A percentile compares a stretch with the other conserved stretches of the same genome.
These are phyloP conservation scores for Dendrocopos noguchii DNA, from an alignment of 2,113 vertebrate species.

Conservation along the genomic window DNA sequence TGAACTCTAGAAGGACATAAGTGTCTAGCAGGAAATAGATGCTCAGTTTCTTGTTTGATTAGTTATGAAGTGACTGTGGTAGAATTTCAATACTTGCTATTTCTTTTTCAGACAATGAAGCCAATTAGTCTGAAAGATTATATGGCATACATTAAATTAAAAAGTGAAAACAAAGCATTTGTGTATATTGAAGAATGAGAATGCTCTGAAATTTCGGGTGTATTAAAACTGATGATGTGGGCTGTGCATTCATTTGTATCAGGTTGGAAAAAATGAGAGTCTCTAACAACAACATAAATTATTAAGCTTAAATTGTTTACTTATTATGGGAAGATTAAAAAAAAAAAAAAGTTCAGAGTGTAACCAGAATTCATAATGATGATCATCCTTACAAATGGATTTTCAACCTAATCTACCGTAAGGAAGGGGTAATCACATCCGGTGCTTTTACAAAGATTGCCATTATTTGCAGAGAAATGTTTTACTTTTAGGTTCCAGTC, in stretches of 20 bases:
- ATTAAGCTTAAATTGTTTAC: not conserved
- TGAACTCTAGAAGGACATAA: not conserved
- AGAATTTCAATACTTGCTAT: not conserved
- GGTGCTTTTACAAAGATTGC: not conserved
- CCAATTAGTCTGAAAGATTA: not conserved
- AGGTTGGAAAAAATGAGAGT: not conserved
- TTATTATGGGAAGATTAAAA: not conserved
- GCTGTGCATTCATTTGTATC: not conserved
- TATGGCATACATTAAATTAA: not conserved
- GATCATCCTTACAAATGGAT: not conserved
- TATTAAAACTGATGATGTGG: not conserved
- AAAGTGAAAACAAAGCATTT: not conserved
- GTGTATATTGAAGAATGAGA: not conserved
- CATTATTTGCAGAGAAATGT: not conserved
- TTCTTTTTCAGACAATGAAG: not conserved
- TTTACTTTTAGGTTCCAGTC: not conserved
- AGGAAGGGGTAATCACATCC: not conserved
- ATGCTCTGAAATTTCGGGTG: not conserved
- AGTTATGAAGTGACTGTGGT: not conserved
- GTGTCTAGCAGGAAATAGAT: not conserved
- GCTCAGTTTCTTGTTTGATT: not conserved
- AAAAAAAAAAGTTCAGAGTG: not conserved
- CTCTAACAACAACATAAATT: not conserved
- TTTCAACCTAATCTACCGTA: not conserved
- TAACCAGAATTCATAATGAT: not conserved